Base-by-base conservation (phyloP, 1,140 invertebrate genomes). In the Apis laboriosa region DNA sequence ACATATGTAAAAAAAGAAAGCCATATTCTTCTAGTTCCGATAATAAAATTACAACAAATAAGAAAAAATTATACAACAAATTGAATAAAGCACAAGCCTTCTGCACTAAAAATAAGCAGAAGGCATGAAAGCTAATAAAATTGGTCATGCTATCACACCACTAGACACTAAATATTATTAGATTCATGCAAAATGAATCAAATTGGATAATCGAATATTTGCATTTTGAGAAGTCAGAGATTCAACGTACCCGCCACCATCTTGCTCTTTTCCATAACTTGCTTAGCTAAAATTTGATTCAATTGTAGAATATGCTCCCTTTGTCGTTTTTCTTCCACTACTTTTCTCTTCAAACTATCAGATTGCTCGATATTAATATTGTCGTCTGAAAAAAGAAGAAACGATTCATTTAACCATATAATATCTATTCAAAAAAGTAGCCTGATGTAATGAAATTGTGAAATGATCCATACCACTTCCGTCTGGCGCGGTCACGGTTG, bases 221-320 rank as follows among this genome's bases (percentile, higher is more conserved):
- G 43, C 5, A 28, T 49, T 43, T 21, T 71, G 56, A 81, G 67
- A 66, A 28, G 21, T 24, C 24, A 5, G 13, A 13, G 34, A 9
- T 79, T 80, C 55, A 75, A 94, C 95, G 93, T 95, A 98, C 98
- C 97, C 94, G 98, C 98, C 86, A 98, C 97, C 92, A 98, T 97
- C 95, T 98, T 98, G 94, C 97, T 98, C 95, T 97, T 98, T 92
- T 98, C 97, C 95, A 98, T 98, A 78, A 98, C 98, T 95, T 99
- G 97, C 91, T 97, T 96, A n/a, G 98, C 98, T 84, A 99, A 94
- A 88, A 98, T 97, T 94, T 98, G 98, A 95, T 98, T 98, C 78
- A 99, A 95, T 90, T 97, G 97, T 64, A 99, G 94, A 87, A 98
- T 95, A 92, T 98, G 97, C 90, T 98, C 97, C 56, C 98, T 95